A percentile compares a stretch with the other conserved stretches of the same genome.
phyloP scores from a whole-genome alignment of 1,140 invertebrate genomes.

The Megalopta genalis region DNA sequence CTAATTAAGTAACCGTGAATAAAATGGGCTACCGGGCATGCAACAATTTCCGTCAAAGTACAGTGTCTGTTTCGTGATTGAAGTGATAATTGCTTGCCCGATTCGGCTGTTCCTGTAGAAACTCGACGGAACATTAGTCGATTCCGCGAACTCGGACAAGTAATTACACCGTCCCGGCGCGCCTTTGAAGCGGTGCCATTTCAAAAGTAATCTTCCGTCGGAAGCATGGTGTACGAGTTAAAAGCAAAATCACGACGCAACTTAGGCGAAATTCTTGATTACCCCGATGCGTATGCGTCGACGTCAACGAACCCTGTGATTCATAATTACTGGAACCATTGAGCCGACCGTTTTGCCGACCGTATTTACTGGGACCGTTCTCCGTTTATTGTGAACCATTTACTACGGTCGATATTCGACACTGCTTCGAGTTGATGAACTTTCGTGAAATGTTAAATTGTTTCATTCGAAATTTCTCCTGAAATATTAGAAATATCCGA shows the following conservation, averaged over 20 bases:
- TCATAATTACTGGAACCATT: neutral
- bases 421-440: neutral
- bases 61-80: neutral
- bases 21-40: no score
- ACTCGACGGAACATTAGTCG: conserved; percentile 18
- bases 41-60: neutral
- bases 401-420: no score
- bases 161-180: neutral
- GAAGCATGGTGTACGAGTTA: neutral
- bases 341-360: no score
- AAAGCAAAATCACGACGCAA: neutral
- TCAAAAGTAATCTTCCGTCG: neutral
- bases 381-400: no score
- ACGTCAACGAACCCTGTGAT: neutral
- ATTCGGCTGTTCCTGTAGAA: neutral
- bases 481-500: neutral
- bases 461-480: neutral
- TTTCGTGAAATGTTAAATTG: neutral
- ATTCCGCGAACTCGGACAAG: neutral
- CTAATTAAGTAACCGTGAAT: no score
- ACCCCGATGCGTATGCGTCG: neutral
- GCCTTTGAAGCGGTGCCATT: neutral
- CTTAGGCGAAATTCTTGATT: neutral
- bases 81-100: neutral
- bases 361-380: no score